Evolutionary conservation across 1,140 invertebrate species (phyloP).

Genomic region (Holcopasites calliopsidis): DNA sequence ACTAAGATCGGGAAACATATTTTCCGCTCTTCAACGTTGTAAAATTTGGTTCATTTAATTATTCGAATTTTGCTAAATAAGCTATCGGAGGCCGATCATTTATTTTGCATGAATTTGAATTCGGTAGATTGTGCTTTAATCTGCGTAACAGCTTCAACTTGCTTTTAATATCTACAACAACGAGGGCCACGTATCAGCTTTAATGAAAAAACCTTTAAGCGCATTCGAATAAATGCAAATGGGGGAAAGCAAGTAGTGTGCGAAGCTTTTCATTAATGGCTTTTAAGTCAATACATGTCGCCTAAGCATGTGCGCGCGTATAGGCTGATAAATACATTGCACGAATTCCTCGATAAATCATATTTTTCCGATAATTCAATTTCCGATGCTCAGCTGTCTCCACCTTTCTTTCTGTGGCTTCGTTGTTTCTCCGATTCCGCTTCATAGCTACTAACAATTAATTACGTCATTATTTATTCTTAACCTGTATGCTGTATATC

Average conservation of each 20-base stretch:
- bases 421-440: not conserved
- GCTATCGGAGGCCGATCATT: no score
- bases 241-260: not conserved
- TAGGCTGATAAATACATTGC: not conserved
- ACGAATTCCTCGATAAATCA: constrained; percentile 7
- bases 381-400: not conserved
- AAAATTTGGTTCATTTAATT: no score
- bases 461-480: not conserved
- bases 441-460: not conserved
- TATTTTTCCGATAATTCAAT: not conserved
- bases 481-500: not conserved
- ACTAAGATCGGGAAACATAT: no score
- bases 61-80: no score
- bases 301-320: constrained; percentile 12
- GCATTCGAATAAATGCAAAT: not conserved
- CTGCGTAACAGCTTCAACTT: not conserved
- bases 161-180: no score
- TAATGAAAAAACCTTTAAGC: not conserved
- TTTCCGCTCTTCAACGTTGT: no score
- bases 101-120: not conserved
- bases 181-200: not conserved
- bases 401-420: not conserved
- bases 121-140: not conserved
- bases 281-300: not conserved
- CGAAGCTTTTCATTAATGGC: not conserved